phyloP scores from a whole-genome alignment of 2,888 invertebrate genomes.

The Apamea epomidion region DNA sequence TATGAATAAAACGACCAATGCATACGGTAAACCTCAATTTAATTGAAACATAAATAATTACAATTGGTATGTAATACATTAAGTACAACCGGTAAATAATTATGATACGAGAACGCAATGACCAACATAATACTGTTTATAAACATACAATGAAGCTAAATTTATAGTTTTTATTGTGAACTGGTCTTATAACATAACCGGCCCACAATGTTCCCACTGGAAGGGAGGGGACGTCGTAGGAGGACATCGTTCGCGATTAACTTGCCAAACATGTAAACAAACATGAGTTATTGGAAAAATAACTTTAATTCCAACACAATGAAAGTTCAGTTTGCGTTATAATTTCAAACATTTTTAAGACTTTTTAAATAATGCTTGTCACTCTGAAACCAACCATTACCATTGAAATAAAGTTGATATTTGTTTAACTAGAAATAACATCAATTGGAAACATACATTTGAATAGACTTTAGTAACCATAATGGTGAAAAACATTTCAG shows the following conservation, averaged over 20 bases:
- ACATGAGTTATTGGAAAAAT: no score
- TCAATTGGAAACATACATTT: no score
- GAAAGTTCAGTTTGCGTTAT: no score
- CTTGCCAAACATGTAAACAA: no score
- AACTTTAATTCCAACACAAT: no score
- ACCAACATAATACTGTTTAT: conserved; percentile 70
- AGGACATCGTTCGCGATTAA: no score
- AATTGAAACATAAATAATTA: conserved; percentile 70
- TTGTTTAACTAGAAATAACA: no score
- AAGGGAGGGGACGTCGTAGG: neutral
- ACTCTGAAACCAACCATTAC: no score
- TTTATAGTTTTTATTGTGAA: conserved; percentile 15
- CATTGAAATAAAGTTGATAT: no score
- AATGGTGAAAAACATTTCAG: neutral
- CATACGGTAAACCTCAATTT: conserved; percentile 70
- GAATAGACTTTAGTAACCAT: neutral
- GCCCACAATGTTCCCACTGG: neutral
- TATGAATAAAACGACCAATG: conserved; percentile 52
- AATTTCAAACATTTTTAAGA: no score
- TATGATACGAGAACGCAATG: conserved; percentile 54
- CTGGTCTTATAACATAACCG: neutral
- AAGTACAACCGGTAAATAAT: conserved; percentile 64
- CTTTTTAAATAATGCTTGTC: no score
- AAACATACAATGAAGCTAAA: conserved; percentile 49
- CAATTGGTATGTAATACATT: conserved; percentile 62